Base-by-base conservation (phyloP, 2,113 vertebrate species). In the Halichoerus grypus region DNA sequence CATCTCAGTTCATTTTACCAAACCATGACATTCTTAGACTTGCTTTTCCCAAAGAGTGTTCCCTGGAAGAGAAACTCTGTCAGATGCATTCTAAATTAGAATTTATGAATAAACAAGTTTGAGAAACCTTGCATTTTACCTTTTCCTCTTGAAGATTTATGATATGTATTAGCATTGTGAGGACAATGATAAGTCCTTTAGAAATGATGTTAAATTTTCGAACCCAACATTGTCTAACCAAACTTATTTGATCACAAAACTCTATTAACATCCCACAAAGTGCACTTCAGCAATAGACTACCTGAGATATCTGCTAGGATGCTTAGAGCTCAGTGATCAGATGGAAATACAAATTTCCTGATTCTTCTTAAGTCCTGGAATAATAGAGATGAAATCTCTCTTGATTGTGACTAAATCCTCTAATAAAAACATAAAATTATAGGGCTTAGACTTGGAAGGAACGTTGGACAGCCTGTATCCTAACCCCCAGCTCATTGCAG, bases 321-420 rank as follows among this genome's bases (percentile, higher is more conserved):
- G 18, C 19, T 84, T 31, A 84, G 10, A 87, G n/a, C 33, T 49
- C 5, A 39, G 79, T 9, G 19, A 28, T 19, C 74, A 92, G 53
- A 24, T 57, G 49, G 42, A 92, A 92, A 85, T 28, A 88, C 83
- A 33, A 95, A 69, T 55, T 63, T 83, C 36, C 65, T 15, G 12
- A 42, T 61, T 96, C 59, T 81, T 39, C 63, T 88, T 76, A 80
- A 69, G 89, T 89, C 15, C 57, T 87, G n/a, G 26, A 12, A 49
- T 72, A 63, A 87, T 39, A 51, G 28, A 86, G 42, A 88, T 57
- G 65, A 94, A 55, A 49, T 67, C 33, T 71, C 57, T 3, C 15
- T 93, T 76, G 57, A 82, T 67, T 80, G 28, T 93, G 51, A 91
- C n/a, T 95, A 87, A 89, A 83, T 81, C 28, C 28, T 33, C 91